Evolutionary conservation across 2,797 vertebrate genomes (phyloP), one percentile per base, ranked within the genome.

Genomic region (Fundulus diaphanus): DNA sequence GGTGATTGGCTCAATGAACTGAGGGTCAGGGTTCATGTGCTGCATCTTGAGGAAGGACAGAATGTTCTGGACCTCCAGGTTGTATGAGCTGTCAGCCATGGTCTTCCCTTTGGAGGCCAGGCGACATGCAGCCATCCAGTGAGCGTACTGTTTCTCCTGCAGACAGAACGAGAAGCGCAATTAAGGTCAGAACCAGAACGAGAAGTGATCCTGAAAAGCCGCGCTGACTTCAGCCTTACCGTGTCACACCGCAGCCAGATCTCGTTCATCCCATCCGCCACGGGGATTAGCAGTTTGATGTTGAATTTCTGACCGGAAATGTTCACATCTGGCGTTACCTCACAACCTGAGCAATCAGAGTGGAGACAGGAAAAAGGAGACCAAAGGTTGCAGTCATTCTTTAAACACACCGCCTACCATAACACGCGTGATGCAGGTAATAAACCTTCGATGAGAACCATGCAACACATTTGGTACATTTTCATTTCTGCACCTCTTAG

Each of bases 261-360:
- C 92, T 99, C 98, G 44, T 99, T 99, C 98, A 99, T 99, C 81
- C 98, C 98, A 77, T 99, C 98, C 0, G 98, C 97, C 78, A 99
- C 98, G 0, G 98, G 98, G 85, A 99, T 99, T 86, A 99, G 95
- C 90, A 99, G 93, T 90, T 99, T 99, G 94, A 99, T 99, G 95
- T 98, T 99, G 92, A 99, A 99, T 94, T 99, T 99, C 93, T 99
- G 98, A 76, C 96, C 97, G 3, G 98, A 99, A 94, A 99, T 99
- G 93, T 99, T 99, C 84, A 99, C 98, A 88, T 99, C 98, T 76
- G 98, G 98, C 68, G 98, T 99, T 85, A 99, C 98, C 94, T 99
- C 98, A 92, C 98, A 99, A 79, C 98, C 98, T 99, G 76, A 57
- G 82, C 83, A 70, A 77, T 46, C 80, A 78, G 7, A 70, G 74